Base-by-base conservation (phyloP, 2,888 invertebrate species). In the Ophion costatus region DNA sequence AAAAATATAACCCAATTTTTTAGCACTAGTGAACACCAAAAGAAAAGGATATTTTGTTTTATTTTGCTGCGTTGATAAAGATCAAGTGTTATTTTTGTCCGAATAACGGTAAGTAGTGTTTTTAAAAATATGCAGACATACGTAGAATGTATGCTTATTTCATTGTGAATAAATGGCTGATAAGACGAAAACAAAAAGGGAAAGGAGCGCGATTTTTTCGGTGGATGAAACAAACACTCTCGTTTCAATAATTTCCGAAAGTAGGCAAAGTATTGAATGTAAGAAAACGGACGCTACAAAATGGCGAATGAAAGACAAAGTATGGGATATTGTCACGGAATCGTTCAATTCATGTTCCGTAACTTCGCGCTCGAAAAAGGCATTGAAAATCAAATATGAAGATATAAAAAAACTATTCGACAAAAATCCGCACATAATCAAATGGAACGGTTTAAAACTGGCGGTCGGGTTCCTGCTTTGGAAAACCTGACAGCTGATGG, bases 191-290 rank as follows among this genome's bases (percentile, higher is more conserved):
- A 61, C 24, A 22, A 75, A 63, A 56, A 63, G 66, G 45, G 66
- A 75, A 75, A 42, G 75, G 24, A 22, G 45, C 45, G 33, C 75
- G 6, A 75, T 64, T 75, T 75, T 63, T 56, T 75, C 75, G 5
- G 2, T 7, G 2, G 38, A 64, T 9, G 75, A 75, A 61, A 75
- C 29, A 61, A 22, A 75, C 10, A 57, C 14, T 33, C 10, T 74
- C 1, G 56, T 74, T 20, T 11, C 38, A 63, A 42, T 61, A 20
- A 45, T 45, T n/a, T 14, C 20, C 6, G 45, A 51, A n/a, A 22
- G 64, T n/a, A 75, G 64, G 42, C 51, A 64, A 9, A 22, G 45
- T 22, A 38, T 75, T 22, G 64, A 75, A 17, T 64, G 56, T 22
- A 75, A 66, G n/a, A 63, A 75, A 42, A 63, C 51, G 14, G 45